A percentile compares a stretch with the other conserved stretches of the same genome.
phyloP scores from a whole-genome alignment of 2,888 invertebrate genomes.

The Thysanoteuthis rhombus region DNA sequence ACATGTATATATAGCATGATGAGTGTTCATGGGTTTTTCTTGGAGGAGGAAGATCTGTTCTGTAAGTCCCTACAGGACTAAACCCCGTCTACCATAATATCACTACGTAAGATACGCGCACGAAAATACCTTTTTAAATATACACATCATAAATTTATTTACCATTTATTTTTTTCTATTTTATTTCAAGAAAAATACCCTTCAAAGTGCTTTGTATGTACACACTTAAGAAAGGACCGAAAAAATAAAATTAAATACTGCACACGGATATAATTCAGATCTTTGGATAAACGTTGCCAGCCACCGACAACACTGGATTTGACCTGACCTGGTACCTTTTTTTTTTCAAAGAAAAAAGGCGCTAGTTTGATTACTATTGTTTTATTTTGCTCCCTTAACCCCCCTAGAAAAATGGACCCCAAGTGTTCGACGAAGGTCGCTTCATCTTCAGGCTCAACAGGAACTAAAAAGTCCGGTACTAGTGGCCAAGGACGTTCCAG shows the following conservation, averaged over 20 bases:
- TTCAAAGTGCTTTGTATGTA: no score
- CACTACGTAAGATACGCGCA: not conserved
- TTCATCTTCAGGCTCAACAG: not conserved
- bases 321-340: not conserved
- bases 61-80: not conserved
- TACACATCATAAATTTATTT: not conserved
- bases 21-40: not conserved
- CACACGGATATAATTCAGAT: not conserved
- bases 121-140: not conserved
- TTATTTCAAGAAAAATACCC: not conserved
- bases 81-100: not conserved
- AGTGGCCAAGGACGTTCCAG: constrained; percentile 27
- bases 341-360: not conserved
- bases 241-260: no score
- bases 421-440: not conserved
- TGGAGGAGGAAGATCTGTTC: not conserved
- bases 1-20: not conserved
- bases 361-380: not conserved
- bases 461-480: not conserved
- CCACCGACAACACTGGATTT: not conserved
- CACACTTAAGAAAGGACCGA: no score
- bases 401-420: not conserved
- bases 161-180: not conserved
- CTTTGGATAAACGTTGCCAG: no score
- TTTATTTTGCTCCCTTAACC: not conserved